Base-by-base conservation (phyloP, 2,888 invertebrate genomes). In the Unio delphinus region DNA sequence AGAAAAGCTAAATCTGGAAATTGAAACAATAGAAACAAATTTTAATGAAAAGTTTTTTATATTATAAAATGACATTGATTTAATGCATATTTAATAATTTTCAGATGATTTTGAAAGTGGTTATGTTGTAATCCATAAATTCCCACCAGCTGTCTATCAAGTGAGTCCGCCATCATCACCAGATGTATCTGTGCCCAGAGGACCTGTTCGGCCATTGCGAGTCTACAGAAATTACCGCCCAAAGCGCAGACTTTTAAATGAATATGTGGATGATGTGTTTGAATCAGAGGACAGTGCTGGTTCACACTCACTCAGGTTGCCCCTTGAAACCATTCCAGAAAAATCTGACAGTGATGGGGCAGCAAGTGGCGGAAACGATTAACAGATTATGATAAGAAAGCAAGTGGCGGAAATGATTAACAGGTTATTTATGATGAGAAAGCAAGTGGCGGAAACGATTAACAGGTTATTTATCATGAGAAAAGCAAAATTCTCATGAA, bases 201-300 rank as follows among this genome's bases (percentile, higher is more conserved):
- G 45, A 45, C 20, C 55, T 20, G 45, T 45, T 11, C 45, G 45
- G 56, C 45, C 64, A 8, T 64, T 64, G 56, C 45, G 45, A 15
- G 45, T 45, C 45, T 45, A 45, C 45, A 45, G 45, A 45, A 45
- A 45, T 17, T 86, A 86, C 70, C 74, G 76, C 66, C 86, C 86
- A 30, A 83, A 85, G 73, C 76, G 86, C 59, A 68, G 84, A 20
- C 70, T 86, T 26, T 77, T 86, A 69, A 81, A 80, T 66, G 84
- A 86, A 65, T 83, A 82, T 71, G 82, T 83, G 15, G 86, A 86
- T 76, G 86, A 86, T 68, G 86, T 86, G 28, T 86, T 86, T 80
- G 86, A 86, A 65, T 83, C 83, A 23, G 86, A 86, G 65, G 85
- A 86, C 73, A 84, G 84, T 71, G 82, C 73, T 55, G 83, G 84